phyloP scores from a whole-genome alignment of 2,888 invertebrate genomes.

The Hylaea fasciaria region DNA sequence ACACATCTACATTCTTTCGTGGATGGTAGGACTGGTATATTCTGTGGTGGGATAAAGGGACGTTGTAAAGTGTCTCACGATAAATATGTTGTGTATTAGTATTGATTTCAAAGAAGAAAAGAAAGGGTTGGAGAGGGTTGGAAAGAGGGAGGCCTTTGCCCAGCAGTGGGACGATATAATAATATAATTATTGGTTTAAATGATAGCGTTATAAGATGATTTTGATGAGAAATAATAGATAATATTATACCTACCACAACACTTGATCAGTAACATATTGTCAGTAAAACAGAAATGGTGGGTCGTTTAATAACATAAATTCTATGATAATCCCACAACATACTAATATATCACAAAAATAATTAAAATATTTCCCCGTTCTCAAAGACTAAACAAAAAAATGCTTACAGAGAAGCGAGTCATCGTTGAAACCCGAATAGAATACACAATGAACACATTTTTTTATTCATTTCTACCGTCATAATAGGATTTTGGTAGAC shows the following conservation, averaged over 20 bases:
- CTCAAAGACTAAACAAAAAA: slow-evolving; percentile 30
- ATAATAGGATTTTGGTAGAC: slow-evolving; percentile 28
- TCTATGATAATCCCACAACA: not conserved
- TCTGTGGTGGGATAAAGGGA: slow-evolving; percentile 16
- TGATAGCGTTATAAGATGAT: no score
- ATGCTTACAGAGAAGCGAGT: slow-evolving; percentile 32
- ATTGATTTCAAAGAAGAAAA: no score
- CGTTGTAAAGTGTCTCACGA: not conserved
- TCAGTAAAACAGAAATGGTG: not conserved
- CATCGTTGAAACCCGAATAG: slow-evolving; percentile 25
- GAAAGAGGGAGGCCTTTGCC: no score
- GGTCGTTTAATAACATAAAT: not conserved
- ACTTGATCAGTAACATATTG: no score
- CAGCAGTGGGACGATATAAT: no score
- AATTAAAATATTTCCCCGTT: slow-evolving; percentile 28
- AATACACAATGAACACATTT: slow-evolving; percentile 40
- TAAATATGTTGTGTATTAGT: not conserved
- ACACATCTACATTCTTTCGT: slow-evolving; percentile 9
- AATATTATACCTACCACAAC: no score
- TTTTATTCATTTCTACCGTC: slow-evolving; percentile 20
- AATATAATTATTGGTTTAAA: no score
- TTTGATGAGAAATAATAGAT: no score
- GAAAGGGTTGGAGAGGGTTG: no score
- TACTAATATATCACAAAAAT: slow-evolving; percentile 20
- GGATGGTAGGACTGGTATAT: no score